These are phyloP conservation scores for Hydrozoanthus gracilis DNA, from an alignment of 92 coral and sea anemone genomes.

Conservation along the genomic window DNA sequence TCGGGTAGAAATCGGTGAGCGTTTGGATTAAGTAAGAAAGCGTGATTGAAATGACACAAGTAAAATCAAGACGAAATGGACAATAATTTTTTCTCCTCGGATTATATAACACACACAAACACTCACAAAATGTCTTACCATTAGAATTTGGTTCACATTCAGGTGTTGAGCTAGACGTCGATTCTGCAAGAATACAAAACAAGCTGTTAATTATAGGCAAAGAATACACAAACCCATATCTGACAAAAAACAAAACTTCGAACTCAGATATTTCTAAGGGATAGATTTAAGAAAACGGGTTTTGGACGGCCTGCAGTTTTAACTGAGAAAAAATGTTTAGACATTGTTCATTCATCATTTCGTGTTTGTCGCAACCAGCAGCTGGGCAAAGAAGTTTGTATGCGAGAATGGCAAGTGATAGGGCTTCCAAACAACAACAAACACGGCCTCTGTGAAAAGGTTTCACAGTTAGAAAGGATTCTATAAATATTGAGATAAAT, in stretches of 20 bases:
- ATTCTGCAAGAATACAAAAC: conserved; percentile 30
- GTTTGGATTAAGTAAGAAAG: not conserved
- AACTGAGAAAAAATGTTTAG: not conserved
- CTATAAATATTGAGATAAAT: conserved; percentile 7
- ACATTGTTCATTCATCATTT: not conserved
- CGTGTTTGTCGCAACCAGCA: conserved; percentile 8
- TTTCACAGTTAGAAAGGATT: not conserved
- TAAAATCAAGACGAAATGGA: not conserved
- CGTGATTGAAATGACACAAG: conserved; percentile 28
- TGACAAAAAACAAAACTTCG: too few species aligned
- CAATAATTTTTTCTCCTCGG: not conserved
- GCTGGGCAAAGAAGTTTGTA: conserved; percentile 21
- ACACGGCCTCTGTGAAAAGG: not conserved
- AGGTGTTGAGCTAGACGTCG: conserved; percentile 40
- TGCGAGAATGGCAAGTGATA: not conserved
- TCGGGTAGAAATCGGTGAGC: too few species aligned
- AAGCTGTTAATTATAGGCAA: not conserved
- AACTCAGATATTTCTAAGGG: not conserved
- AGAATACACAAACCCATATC: not conserved
- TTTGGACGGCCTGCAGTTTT: not conserved
- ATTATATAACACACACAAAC: not conserved
- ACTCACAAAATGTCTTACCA: conserved; percentile 1
- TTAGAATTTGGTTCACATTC: conserved; percentile 30
- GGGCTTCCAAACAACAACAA: conserved; percentile 7
- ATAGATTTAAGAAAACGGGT: not conserved